Evolutionary conservation across 2,888 invertebrate genomes (phyloP).

Genomic region (Anorthoa munda): DNA sequence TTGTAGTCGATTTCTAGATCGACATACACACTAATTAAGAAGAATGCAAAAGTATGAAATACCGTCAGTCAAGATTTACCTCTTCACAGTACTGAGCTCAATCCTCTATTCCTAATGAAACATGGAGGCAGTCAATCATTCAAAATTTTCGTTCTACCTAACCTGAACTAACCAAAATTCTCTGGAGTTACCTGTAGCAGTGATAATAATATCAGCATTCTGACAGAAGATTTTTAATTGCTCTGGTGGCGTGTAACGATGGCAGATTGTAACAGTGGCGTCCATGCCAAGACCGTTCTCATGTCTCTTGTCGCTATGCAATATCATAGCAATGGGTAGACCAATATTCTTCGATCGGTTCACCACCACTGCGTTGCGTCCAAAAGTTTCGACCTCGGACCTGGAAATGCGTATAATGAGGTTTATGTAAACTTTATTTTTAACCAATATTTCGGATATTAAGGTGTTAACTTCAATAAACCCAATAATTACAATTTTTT

Average conservation of each 20-base stretch:
- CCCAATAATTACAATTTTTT: too few relatives aligned
- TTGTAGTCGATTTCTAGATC: too few relatives aligned
- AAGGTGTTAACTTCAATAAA: neutral
- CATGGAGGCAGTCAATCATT: too few relatives aligned
- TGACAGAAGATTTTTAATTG: slow-evolving; percentile 93
- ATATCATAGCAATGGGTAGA: slow-evolving; percentile 96
- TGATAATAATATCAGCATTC: slow-evolving; percentile 95
- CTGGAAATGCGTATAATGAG: slow-evolving; percentile 74
- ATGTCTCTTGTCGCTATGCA: slow-evolving; percentile 94
- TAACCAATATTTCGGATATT: neutral
- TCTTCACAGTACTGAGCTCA: neutral
- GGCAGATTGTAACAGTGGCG: slow-evolving; percentile 97
- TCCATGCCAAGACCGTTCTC: slow-evolving; percentile 94
- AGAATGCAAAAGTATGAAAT: too few relatives aligned
- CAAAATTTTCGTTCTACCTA: neutral
- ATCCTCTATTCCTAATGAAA: neutral
- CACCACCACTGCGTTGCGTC: slow-evolving; percentile 96
- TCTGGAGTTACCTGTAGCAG: slow-evolving; percentile 92
- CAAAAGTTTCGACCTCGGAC: slow-evolving; percentile 93
- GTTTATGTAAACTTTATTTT: neutral
- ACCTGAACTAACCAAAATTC: neutral
- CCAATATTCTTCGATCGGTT: slow-evolving; percentile 98
- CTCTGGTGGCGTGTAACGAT: slow-evolving; percentile 95
- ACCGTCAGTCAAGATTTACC: too few relatives aligned
- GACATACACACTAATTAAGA: too few relatives aligned